Evolutionary conservation across 1,140 invertebrate species (phyloP).

Genomic region (Phymorhynchus buccinoides): DNA sequence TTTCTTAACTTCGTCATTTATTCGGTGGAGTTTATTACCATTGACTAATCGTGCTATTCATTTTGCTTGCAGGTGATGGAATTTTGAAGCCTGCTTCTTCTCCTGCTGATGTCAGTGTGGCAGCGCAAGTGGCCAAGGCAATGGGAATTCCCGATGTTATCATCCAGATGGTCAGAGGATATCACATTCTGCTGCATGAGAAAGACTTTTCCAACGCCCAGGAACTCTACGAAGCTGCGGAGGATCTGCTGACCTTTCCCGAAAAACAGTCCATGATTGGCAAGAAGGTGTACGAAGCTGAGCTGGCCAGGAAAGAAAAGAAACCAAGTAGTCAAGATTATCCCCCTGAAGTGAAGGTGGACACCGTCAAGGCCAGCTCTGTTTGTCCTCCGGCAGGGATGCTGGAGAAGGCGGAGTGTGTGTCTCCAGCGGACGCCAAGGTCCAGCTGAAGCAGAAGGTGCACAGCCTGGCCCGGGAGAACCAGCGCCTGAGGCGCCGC

Average conservation of each 20-base stretch:
- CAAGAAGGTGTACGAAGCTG: not conserved
- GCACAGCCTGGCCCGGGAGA: slow-evolving; percentile 12
- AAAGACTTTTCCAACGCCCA: not conserved
- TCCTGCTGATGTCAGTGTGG: too few species aligned
- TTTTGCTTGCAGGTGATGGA: too few species aligned
- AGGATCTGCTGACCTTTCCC: not conserved
- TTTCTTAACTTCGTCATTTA: too few species aligned
- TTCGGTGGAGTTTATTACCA: too few species aligned
- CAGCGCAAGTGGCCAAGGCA: too few species aligned
- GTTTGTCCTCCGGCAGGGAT: not conserved
- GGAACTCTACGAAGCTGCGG: not conserved
- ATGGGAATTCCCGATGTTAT: too few species aligned
- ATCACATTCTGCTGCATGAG: too few species aligned
- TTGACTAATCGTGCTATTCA: too few species aligned
- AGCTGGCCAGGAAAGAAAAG: not conserved
- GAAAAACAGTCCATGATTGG: not conserved
- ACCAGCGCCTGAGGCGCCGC: slow-evolving; percentile 18
- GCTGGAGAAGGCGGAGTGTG: not conserved
- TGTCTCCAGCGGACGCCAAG: not conserved
- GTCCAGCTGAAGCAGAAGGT: not conserved
- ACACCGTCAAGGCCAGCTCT: not conserved
- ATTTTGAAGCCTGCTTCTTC: too few species aligned
- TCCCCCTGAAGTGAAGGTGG: too few species aligned
- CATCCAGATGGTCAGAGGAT: too few species aligned
- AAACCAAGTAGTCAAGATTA: not conserved